phyloP scores from a whole-genome alignment of 1,140 invertebrate species.

The Drosophila ohnishii region DNA sequence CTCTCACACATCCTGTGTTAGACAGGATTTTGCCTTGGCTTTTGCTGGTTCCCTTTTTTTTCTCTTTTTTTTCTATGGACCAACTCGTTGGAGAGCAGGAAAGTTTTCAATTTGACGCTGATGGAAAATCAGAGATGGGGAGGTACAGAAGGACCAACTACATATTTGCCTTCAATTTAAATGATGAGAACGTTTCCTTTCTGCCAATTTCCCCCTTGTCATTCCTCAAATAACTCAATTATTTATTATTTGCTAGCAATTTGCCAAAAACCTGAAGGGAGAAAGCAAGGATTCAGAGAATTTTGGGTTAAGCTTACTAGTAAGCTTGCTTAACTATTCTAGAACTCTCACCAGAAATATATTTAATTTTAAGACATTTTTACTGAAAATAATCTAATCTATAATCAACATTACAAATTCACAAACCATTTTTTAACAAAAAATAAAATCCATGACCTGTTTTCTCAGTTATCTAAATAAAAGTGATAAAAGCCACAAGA shows the following conservation, averaged over 20 bases:
- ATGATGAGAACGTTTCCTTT: slow-evolving; percentile 39
- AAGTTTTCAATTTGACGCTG: slow-evolving; percentile 70
- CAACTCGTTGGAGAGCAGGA: slow-evolving; percentile 55
- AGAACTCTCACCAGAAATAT: background rate
- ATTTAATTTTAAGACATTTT: too few species aligned
- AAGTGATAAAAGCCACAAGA: background rate
- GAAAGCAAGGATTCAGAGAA: background rate
- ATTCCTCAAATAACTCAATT: slow-evolving; percentile 42
- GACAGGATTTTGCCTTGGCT: slow-evolving; percentile 26
- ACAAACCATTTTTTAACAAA: background rate
- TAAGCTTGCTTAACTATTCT: background rate
- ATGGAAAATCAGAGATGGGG: slow-evolving; percentile 33
- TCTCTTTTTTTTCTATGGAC: slow-evolving; percentile 17
- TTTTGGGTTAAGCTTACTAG: slow-evolving; percentile 18
- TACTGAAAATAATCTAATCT: background rate
- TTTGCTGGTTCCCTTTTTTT: background rate
- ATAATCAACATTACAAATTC: too few species aligned
- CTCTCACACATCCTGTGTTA: slow-evolving; percentile 13
- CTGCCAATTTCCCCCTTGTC: slow-evolving; percentile 24
- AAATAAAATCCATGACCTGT: slow-evolving; percentile 7
- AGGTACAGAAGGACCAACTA: slow-evolving; percentile 17
- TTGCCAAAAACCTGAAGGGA: slow-evolving; percentile 14
- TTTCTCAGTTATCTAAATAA: slow-evolving; percentile 17
- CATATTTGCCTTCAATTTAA: slow-evolving; percentile 62
- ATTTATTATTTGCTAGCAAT: slow-evolving; percentile 54